Percentiles rank a stretch among this genome's conserved stretches.
Conservation (phyloP, 1,140 invertebrate genomes). For the Plectrocnemia conspersa region DNA sequence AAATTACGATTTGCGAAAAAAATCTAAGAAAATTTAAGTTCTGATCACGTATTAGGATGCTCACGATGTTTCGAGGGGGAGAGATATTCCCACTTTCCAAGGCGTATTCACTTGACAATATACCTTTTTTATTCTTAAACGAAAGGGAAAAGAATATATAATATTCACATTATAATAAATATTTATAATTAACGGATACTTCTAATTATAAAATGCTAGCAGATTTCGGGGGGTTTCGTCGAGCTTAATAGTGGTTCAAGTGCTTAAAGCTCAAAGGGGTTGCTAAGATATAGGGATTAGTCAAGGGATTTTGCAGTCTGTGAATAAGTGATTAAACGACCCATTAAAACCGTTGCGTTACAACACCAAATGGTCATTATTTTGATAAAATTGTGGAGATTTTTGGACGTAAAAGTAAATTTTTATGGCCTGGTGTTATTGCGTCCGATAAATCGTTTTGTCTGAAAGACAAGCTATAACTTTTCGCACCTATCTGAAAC, state of each 20-base stretch:
- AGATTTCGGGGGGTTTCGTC: conserved; percentile 10
- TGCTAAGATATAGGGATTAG: conserved; percentile 27
- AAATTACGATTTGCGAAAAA: conserved; percentile 36
- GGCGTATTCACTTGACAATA: conserved; percentile 35
- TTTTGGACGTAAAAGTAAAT: too few species aligned
- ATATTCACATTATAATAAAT: too few species aligned
- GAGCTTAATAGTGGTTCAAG: conserved; percentile 19
- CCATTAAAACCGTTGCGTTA: too few species aligned
- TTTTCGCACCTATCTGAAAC: conserved; percentile 21
- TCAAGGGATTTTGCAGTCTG: conserved; percentile 21
- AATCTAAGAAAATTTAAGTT: conserved; percentile 35
- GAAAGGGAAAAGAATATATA: too few species aligned
- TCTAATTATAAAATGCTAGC: background rate
- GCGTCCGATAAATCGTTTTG: background rate
- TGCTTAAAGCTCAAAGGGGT: conserved; percentile 19
- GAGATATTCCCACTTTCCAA: conserved; percentile 22
- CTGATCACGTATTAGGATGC: conserved; percentile 37
- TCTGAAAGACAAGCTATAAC: conserved; percentile 27
- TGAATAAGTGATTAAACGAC: conserved; percentile 28
- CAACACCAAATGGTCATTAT: too few species aligned
- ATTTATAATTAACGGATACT: too few species aligned
- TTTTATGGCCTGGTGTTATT: too few species aligned
- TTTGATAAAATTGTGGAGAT: too few species aligned
- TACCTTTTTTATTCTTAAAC: conserved; percentile 29
- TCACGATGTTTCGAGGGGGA: conserved; percentile 19